A percentile compares a stretch with the other conserved stretches of the same genome.
Conservation (phyloP, 2,888 invertebrate species). For the Acronicta alni region DNA sequence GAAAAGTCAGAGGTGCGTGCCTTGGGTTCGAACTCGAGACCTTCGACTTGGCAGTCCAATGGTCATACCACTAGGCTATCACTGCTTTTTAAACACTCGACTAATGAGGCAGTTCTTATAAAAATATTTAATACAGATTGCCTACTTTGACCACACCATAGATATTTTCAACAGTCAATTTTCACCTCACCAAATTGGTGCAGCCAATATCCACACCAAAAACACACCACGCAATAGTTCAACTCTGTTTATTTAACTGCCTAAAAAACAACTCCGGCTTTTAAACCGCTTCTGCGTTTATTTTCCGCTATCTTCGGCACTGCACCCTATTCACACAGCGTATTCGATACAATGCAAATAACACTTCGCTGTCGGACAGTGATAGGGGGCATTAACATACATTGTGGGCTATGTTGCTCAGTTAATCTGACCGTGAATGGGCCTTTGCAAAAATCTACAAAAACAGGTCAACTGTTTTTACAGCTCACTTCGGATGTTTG, state of each 20-base stretch:
- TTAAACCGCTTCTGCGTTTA: background rate
- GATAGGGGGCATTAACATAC: conserved; percentile 83
- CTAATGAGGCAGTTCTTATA: too few relatives aligned
- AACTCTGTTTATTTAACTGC: conserved; percentile 11
- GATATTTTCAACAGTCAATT: background rate
- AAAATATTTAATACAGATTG: too few relatives aligned
- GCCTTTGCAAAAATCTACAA: conserved; percentile 56
- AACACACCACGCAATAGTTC: background rate
- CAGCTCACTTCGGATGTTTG: conserved; percentile 43
- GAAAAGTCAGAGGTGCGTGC: too few relatives aligned
- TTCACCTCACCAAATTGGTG: background rate
- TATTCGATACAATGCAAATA: conserved; percentile 83
- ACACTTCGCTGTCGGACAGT: conserved; percentile 71
- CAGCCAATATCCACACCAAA: background rate
- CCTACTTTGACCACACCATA: background rate
- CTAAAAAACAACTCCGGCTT: conserved; percentile 1
- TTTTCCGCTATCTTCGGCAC: conserved; percentile 21
- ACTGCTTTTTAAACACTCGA: too few relatives aligned
- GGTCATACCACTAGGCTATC: too few relatives aligned
- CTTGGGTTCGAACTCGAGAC: too few relatives aligned
- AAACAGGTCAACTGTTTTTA: conserved; percentile 53
- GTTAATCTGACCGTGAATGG: conserved; percentile 70
- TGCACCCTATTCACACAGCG: conserved; percentile 49
- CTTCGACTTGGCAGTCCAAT: too few relatives aligned
- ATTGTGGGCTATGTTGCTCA: conserved; percentile 64